Base-by-base conservation (phyloP, 2,888 invertebrate genomes). In the Cephus spinipes region DNA sequence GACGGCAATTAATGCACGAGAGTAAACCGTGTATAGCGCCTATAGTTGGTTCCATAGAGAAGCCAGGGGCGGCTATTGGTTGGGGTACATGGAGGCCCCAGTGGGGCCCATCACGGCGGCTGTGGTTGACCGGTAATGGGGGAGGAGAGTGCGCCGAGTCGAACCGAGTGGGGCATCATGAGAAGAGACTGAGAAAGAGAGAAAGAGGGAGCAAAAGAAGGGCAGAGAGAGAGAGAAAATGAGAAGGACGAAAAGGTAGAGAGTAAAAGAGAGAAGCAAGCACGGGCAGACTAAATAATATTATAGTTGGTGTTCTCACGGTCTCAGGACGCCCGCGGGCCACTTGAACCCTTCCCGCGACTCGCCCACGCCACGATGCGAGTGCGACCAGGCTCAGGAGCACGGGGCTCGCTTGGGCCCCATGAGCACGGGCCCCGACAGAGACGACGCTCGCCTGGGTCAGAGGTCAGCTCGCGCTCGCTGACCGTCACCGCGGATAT, bases 301-400 rank as follows among this genome's bases (percentile, higher is more conserved):
- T 91, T 91, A 91, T 91, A 91, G 91, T 90, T 91, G 91, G 89
- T 91, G 91, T 91, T 91, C 91, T 91, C 91, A 91, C 91, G 91
- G 91, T 91, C 91, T 85, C 90, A 85, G 89, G 91, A 91, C 90
- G 91, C 91, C 91, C 90, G 91, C 90, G 91, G 91, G 91, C 91
- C 90, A 89, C 90, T 88, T 89, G 89, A 88, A 88, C 80, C 83
- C 85, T 85, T 84, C 85, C 81, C 86, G 83, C 87, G 83, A 85
- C 85, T 90, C 90, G 90, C 90, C 90, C 90, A 90, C 90, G 90
- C 90, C 79, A 73, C 81, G 79, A 79, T 78, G 81, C 78, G 84
- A 80, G 82, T 83, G 84, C 82, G 83, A 84, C 80, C 81, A 82
- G 83, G 77, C 82, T 78, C 68, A 77, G 76, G 77, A 82, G 73